Evolutionary conservation across 2,888 invertebrate species (phyloP).

Genomic region (Aporophyla lueneburgensis): DNA sequence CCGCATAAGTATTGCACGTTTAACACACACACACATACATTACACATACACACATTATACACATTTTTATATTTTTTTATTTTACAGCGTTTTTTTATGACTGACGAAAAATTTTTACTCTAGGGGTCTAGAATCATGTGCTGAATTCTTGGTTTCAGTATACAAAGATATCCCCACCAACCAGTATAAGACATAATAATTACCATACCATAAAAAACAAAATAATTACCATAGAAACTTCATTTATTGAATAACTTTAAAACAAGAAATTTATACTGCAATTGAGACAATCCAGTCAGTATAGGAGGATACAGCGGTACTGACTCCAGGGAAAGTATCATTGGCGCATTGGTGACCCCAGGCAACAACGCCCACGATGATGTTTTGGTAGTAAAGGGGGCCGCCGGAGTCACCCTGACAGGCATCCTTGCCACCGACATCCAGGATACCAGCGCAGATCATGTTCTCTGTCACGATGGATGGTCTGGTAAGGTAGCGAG

Average conservation of each 20-base stretch:
- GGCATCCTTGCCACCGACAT: conserved; percentile 76
- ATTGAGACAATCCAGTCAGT: conserved; percentile 74
- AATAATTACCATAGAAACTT: not conserved
- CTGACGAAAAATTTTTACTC: too few relatives aligned
- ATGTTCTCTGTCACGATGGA: conserved; percentile 66
- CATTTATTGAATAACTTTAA: conserved; percentile 3
- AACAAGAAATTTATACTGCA: conserved; percentile 39
- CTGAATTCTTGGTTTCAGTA: too few relatives aligned
- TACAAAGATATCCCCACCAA: too few relatives aligned
- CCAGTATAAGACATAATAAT: not conserved
- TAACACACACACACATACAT: too few relatives aligned
- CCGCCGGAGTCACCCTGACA: conserved; percentile 89
- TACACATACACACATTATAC: too few relatives aligned
- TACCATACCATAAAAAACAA: too few relatives aligned
- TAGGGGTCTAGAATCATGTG: too few relatives aligned
- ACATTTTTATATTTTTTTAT: too few relatives aligned
- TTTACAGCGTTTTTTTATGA: too few relatives aligned
- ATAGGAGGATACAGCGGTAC: conserved; percentile 80
- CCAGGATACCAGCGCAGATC: conserved; percentile 69
- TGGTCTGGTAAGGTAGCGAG: conserved; percentile 34
- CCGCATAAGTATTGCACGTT: too few relatives aligned
- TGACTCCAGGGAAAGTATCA: conserved; percentile 85
- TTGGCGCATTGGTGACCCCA: conserved; percentile 87
- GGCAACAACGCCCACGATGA: conserved; percentile 86
- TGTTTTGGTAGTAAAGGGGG: conserved; percentile 80